Percentiles rank a stretch among this genome's conserved stretches.
phyloP scores from a whole-genome alignment of 53 echinoderm and acorn worm genomes.

The Astropecten irregularis region DNA sequence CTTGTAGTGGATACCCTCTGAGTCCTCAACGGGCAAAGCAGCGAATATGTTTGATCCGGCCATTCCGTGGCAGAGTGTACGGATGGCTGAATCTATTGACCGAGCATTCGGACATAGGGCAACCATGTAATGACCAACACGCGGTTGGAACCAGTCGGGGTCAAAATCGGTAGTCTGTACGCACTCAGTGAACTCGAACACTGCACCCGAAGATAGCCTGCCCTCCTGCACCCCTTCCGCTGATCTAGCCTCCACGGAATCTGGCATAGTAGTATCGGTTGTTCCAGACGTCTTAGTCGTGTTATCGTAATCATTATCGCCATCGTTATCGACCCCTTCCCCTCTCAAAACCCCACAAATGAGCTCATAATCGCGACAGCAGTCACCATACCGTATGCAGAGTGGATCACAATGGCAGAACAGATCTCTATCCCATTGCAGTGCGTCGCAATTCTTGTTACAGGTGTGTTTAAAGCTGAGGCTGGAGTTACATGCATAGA shows the following conservation, averaged over 20 bases:
- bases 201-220: too few species aligned
- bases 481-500: too few species aligned
- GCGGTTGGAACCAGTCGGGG: too few species aligned
- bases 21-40: not conserved
- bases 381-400: not conserved
- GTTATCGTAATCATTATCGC: not conserved
- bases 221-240: too few species aligned
- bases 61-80: not conserved
- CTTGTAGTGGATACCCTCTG: not conserved
- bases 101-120: not conserved
- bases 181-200: not conserved
- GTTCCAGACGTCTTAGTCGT: too few species aligned
- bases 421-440: not conserved
- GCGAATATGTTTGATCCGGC: not conserved
- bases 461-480: too few species aligned
- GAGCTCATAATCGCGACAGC: not conserved
- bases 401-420: constrained; percentile 1
- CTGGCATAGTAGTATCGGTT: too few species aligned
- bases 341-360: not conserved
- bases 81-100: not conserved
- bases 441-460: too few species aligned
- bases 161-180: not conserved
- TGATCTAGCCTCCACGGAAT: too few species aligned
- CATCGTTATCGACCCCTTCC: not conserved
- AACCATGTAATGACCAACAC: not conserved